Conservation (phyloP, 2,888 invertebrate species). For the Acanthosepion pharaonis region DNA sequence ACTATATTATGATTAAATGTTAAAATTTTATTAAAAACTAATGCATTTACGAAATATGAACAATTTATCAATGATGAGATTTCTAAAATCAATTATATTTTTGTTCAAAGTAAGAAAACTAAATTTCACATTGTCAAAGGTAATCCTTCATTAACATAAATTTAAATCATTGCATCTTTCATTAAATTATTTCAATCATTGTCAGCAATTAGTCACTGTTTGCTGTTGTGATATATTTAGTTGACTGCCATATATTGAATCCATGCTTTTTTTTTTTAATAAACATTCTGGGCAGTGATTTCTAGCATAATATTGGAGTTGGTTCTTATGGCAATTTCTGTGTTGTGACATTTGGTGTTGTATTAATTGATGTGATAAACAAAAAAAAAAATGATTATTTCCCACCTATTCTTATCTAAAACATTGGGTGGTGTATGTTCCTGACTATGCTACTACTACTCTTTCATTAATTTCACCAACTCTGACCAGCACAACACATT, state of each 20-base stretch:
- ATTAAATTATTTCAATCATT: background rate
- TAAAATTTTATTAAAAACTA: too few relatives aligned
- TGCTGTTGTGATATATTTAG: background rate
- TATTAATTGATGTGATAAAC: background rate
- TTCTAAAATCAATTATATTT: background rate
- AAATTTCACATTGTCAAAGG: background rate
- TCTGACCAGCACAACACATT: background rate
- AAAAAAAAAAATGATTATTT: background rate
- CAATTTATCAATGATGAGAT: background rate
- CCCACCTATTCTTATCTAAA: background rate
- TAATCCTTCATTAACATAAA: background rate
- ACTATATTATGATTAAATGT: too few relatives aligned
- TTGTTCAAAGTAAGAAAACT: background rate
- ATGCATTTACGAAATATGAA: too few relatives aligned
- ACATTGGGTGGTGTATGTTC: background rate
- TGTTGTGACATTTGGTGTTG: background rate
- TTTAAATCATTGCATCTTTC: background rate
- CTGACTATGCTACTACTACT: slow-evolving; percentile 6
- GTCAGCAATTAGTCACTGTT: slow-evolving; percentile 4
- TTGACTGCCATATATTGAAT: background rate
- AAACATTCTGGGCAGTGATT: background rate
- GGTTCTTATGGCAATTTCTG: background rate
- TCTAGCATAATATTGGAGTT: slow-evolving; percentile 21
- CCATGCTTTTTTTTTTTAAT: background rate
- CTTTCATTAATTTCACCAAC: background rate